Conservation (phyloP, 2,113 vertebrate species). For the Desmodus rotundus region DNA sequence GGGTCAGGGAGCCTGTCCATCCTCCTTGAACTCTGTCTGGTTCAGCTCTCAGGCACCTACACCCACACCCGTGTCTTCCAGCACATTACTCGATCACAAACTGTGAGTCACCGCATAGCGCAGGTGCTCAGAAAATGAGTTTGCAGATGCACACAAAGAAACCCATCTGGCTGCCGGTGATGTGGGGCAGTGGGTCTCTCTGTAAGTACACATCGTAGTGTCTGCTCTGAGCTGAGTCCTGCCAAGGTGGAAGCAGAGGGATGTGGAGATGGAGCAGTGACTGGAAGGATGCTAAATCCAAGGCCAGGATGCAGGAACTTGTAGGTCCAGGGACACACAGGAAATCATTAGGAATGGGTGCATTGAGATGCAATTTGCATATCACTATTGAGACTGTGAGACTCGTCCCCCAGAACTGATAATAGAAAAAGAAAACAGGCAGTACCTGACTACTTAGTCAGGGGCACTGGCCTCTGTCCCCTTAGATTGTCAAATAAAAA, state of each 20-base stretch:
- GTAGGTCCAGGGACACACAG: too few species aligned
- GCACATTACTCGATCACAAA: not conserved
- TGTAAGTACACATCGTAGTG: not conserved
- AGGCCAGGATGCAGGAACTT: not conserved
- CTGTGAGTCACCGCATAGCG: too few species aligned
- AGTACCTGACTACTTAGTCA: not conserved
- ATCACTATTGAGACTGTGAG: not conserved
- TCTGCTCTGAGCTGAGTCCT: not conserved
- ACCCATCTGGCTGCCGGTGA: rapidly evolving
- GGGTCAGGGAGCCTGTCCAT: not conserved
- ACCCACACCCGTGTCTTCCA: not conserved
- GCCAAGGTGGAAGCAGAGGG: not conserved
- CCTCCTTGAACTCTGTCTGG: not conserved
- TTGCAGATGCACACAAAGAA: not conserved
- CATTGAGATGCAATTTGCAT: not conserved
- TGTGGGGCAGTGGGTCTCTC: not conserved
- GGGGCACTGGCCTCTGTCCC: not conserved
- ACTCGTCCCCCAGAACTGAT: not conserved
- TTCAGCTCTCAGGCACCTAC: not conserved
- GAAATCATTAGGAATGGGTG: not conserved
- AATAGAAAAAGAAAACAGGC: not conserved
- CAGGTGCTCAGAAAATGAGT: not conserved
- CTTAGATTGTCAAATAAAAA: not conserved
- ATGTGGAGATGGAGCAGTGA: not conserved
- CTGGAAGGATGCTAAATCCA: not conserved